A percentile compares a stretch with the other conserved stretches of the same genome.
Conservation (phyloP, 2,888 invertebrate genomes). For the Mimas tiliae region DNA sequence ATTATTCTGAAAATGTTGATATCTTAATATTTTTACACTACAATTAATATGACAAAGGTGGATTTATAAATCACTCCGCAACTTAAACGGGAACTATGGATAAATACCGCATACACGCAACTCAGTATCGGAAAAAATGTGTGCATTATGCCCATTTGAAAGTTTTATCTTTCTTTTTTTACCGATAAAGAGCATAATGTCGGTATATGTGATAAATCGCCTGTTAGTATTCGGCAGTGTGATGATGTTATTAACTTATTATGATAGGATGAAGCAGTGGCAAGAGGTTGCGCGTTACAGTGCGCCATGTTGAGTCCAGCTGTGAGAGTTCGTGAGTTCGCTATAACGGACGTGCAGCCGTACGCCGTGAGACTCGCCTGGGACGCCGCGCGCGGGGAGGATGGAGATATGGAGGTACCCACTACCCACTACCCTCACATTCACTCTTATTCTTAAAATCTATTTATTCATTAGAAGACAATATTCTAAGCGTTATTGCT, state of each 20-base stretch:
- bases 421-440: neutral
- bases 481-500: no score
- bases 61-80: no score
- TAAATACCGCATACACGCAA: no score
- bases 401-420: conserved; percentile 92
- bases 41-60: no score
- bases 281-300: conserved; percentile 97
- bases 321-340: conserved; percentile 98
- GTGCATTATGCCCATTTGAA: no score
- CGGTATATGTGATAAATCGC: neutral
- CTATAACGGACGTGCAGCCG: conserved; percentile 95
- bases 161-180: neutral
- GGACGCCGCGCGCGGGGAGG: conserved; percentile 88
- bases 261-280: conserved; percentile 98
- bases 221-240: neutral
- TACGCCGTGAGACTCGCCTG: conserved; percentile 94
- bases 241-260: conserved; percentile 5
- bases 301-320: conserved; percentile 99
- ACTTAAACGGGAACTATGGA: no score
- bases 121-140: no score
- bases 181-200: no score
- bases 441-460: neutral
- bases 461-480: no score
- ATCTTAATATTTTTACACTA: no score
- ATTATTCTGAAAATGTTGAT: no score